phyloP scores from a whole-genome alignment of 2,113 vertebrate species.

The Casuarius casuarius region DNA sequence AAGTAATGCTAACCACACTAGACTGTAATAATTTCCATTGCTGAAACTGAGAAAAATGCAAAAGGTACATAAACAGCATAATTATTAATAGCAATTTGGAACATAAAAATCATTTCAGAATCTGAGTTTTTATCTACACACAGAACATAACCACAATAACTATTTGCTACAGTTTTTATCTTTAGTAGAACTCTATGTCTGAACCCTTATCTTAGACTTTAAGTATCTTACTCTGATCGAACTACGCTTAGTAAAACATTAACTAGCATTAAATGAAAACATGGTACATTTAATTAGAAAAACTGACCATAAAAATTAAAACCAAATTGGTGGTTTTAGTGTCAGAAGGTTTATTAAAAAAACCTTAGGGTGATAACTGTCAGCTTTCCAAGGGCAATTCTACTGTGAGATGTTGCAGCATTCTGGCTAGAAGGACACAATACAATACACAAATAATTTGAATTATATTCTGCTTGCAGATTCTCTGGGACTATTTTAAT shows the following conservation, averaged over 20 bases:
- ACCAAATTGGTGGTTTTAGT: background rate
- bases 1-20: background rate
- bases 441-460: background rate
- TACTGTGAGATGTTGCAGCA: background rate
- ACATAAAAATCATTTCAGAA: background rate
- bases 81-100: background rate
- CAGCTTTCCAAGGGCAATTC: background rate
- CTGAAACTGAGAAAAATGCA: background rate
- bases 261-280: background rate
- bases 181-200: background rate
- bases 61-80: background rate
- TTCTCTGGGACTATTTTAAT: background rate
- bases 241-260: background rate
- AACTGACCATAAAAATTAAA: background rate
- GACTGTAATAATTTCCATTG: slow-evolving; percentile 13
- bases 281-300: background rate
- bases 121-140: background rate
- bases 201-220: background rate
- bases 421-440: background rate
- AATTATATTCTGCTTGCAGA: background rate
- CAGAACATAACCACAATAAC: background rate
- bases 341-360: background rate
- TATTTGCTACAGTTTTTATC: background rate
- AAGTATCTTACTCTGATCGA: background rate
- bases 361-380: background rate